These are phyloP conservation scores for Phrixothrix hirtus DNA, from an alignment of 2,888 invertebrate species.

Conservation along the genomic window DNA sequence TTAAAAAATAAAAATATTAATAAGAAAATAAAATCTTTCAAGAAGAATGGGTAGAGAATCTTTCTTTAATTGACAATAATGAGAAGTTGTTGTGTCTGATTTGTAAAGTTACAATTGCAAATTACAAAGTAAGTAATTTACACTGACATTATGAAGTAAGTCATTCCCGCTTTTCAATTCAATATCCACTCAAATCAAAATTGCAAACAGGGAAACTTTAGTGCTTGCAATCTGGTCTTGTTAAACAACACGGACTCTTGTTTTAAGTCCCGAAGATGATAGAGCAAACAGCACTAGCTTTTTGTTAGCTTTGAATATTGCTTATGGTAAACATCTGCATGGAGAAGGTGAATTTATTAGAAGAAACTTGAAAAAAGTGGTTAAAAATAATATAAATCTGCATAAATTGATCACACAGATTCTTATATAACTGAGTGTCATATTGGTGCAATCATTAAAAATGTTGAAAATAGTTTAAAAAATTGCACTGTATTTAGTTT, in stretches of 20 bases:
- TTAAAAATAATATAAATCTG: too few relatives aligned
- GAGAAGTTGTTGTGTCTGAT: slow-evolving; percentile 14
- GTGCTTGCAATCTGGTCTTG: too few relatives aligned
- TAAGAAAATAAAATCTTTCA: slow-evolving; percentile 24
- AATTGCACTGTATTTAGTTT: slow-evolving; percentile 29
- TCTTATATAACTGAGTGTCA: slow-evolving; percentile 30
- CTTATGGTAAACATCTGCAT: not conserved
- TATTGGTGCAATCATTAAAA: slow-evolving; percentile 31
- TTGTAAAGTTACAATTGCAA: slow-evolving; percentile 18
- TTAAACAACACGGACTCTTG: slow-evolving; percentile 29
- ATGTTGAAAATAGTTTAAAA: too few relatives aligned
- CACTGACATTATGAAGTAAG: slow-evolving; percentile 23
- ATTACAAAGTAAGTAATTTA: slow-evolving; percentile 23
- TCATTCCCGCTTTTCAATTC: slow-evolving; percentile 23
- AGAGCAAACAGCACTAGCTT: slow-evolving; percentile 25
- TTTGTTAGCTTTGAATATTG: slow-evolving; percentile 25
- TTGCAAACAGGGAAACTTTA: slow-evolving; percentile 22
- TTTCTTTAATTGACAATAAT: slow-evolving; percentile 43
- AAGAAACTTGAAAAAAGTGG: slow-evolving; percentile 20
- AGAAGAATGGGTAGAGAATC: slow-evolving; percentile 23
- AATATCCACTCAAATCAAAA: slow-evolving; percentile 27
- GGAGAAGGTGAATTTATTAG: too few relatives aligned
- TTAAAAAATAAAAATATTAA: too few relatives aligned
- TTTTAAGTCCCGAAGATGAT: too few relatives aligned
- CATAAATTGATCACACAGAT: slow-evolving; percentile 28